A percentile compares a stretch with the other conserved stretches of the same genome.
Conservation (phyloP, 2,888 invertebrate genomes). For the Bimastos eiseni region DNA sequence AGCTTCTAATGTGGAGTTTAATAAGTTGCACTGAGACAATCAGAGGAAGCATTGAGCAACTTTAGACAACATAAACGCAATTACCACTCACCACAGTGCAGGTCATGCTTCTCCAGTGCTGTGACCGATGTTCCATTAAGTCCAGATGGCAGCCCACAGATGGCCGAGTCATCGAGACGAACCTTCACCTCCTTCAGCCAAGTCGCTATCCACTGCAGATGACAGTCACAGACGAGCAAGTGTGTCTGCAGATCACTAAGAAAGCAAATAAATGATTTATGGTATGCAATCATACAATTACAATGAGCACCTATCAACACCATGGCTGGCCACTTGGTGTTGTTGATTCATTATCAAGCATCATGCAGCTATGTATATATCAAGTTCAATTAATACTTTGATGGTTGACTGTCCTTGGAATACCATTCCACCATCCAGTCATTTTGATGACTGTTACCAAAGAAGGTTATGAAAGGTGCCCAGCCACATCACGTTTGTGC, state of each 20-base stretch:
- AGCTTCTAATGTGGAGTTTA: too few species aligned
- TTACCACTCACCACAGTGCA: conserved; percentile 25
- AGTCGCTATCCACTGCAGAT: conserved; percentile 21
- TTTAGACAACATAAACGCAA: too few species aligned
- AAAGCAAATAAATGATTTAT: background rate
- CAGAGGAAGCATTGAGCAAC: too few species aligned
- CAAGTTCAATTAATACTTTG: too few species aligned
- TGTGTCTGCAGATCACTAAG: conserved; percentile 26
- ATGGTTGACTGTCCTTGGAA: too few species aligned
- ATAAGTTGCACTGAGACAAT: too few species aligned
- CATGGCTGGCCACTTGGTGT: background rate
- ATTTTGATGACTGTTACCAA: too few species aligned
- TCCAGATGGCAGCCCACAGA: background rate
- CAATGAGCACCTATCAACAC: background rate
- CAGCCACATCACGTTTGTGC: too few species aligned
- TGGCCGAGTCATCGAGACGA: conserved; percentile 23
- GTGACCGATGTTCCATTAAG: background rate
- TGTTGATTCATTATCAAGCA: too few species aligned
- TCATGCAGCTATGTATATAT: too few species aligned
- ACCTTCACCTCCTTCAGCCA: conserved; percentile 18
- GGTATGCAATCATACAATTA: background rate
- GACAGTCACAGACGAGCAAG: conserved; percentile 30
- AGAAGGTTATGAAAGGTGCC: too few species aligned
- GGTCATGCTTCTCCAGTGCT: background rate
- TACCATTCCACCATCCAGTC: too few species aligned